phyloP scores from a whole-genome alignment of 2,113 vertebrate species.

The Prionailurus bengalensis region DNA sequence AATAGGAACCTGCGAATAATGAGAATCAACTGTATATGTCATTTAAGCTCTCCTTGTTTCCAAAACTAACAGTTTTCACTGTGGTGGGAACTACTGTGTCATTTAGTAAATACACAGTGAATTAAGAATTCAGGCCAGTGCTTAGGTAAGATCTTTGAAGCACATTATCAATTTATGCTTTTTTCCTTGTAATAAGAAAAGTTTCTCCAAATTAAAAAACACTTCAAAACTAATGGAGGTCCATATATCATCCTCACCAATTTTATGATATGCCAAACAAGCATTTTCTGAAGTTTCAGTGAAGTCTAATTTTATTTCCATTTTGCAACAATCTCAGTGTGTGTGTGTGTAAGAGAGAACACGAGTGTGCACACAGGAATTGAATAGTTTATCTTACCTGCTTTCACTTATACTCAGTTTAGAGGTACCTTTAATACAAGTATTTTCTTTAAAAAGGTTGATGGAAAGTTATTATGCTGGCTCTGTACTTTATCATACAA shows the following conservation, averaged over 20 bases:
- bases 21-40: not conserved
- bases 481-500: conserved; percentile 98
- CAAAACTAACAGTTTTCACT: not conserved
- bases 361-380: not conserved
- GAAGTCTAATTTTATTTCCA: conserved; percentile 38
- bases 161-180: not conserved
- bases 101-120: not conserved
- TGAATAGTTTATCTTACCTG: conserved; percentile 17
- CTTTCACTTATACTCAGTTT: not conserved
- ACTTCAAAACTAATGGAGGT: not conserved
- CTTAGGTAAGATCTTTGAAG: not conserved
- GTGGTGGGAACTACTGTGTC: not conserved
- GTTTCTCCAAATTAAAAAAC: conserved; percentile 57
- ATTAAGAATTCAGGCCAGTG: conserved; percentile 38
- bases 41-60: not conserved
- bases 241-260: not conserved
- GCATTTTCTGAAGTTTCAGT: conserved; percentile 9
- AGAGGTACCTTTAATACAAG: not conserved
- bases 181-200: conserved; percentile 13
- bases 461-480: conserved; percentile 98
- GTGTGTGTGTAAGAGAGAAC: not conserved
- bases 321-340: not conserved
- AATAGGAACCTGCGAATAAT: not conserved
- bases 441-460: conserved; percentile 91
- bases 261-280: conserved; percentile 15